Conservation (phyloP, 35 echinoderm and acorn worm genomes). For the Lytechinus variegatus region DNA sequence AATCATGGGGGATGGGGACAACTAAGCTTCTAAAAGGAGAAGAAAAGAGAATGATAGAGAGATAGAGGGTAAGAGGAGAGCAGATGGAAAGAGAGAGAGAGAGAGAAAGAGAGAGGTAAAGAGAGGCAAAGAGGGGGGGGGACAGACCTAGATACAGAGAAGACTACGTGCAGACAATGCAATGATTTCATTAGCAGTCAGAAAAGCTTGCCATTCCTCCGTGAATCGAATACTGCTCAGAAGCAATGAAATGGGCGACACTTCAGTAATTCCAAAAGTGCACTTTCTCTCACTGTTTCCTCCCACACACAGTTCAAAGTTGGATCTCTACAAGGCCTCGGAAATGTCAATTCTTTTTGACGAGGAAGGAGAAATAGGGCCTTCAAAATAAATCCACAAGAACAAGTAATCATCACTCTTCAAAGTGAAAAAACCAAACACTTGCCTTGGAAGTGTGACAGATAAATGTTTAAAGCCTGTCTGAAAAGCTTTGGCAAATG, state of each 20-base stretch:
- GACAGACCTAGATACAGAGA: not conserved
- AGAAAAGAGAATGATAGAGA: not conserved
- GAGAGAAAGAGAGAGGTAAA: not conserved
- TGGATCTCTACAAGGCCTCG: not conserved
- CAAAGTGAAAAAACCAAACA: too few relatives aligned
- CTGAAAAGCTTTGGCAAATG: too few relatives aligned
- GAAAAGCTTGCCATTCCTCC: not conserved
- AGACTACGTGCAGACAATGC: not conserved
- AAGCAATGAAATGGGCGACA: not conserved
- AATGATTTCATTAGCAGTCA: not conserved
- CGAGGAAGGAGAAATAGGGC: not conserved
- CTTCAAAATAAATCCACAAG: not conserved
- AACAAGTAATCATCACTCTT: not conserved
- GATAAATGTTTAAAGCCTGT: too few relatives aligned
- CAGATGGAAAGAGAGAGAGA: not conserved
- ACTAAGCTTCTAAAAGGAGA: not conserved
- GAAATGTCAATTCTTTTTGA: not conserved
- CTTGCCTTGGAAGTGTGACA: too few relatives aligned
- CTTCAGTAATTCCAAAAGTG: conserved; percentile 2
- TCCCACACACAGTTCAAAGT: not conserved
- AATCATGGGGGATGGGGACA: not conserved
- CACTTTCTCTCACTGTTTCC: not conserved
- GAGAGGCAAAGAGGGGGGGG: not conserved
- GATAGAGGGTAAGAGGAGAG: not conserved
- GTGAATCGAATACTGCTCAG: not conserved